phyloP scores from a whole-genome alignment of 2,113 vertebrate genomes.

The Muscicapa adusta region DNA sequence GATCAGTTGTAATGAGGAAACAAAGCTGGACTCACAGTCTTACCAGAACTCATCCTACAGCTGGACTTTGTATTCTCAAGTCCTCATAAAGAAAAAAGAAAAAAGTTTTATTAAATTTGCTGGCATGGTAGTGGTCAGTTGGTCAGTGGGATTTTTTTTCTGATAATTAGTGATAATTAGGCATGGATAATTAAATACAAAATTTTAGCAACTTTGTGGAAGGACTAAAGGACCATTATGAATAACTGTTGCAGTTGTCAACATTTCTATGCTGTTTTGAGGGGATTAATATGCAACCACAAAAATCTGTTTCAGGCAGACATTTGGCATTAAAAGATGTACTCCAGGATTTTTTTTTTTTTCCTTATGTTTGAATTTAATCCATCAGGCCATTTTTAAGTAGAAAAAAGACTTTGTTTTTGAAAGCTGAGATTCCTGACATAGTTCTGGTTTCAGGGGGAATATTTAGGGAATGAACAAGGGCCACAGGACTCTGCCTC shows the following conservation, averaged over 20 bases:
- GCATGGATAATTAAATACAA: too few species aligned
- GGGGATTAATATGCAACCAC: slow-evolving; percentile 33
- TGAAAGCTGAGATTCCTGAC: slow-evolving; percentile 22
- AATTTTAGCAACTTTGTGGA: too few species aligned
- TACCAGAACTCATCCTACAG: too few species aligned
- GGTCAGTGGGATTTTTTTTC: too few species aligned
- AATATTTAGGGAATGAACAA: neutral
- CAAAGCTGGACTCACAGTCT: too few species aligned
- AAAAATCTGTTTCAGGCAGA: slow-evolving; percentile 48
- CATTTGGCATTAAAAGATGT: slow-evolving; percentile 30
- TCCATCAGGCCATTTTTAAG: slow-evolving; percentile 1
- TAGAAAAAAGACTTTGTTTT: neutral
- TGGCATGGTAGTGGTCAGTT: too few species aligned
- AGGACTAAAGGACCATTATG: neutral
- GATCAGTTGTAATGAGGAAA: too few species aligned
- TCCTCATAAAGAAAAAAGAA: too few species aligned
- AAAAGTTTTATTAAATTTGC: too few species aligned
- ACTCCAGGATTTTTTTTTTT: neutral
- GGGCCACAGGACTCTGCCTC: neutral
- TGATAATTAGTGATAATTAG: too few species aligned
- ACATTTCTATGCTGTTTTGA: slow-evolving; percentile 33
- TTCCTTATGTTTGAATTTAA: neutral
- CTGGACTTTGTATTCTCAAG: too few species aligned
- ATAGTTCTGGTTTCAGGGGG: slow-evolving; percentile 15
- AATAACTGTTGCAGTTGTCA: slow-evolving; percentile 12